Evolutionary conservation across 1,140 invertebrate genomes (phyloP).

Genomic region (Temnothorax longispinosus): DNA sequence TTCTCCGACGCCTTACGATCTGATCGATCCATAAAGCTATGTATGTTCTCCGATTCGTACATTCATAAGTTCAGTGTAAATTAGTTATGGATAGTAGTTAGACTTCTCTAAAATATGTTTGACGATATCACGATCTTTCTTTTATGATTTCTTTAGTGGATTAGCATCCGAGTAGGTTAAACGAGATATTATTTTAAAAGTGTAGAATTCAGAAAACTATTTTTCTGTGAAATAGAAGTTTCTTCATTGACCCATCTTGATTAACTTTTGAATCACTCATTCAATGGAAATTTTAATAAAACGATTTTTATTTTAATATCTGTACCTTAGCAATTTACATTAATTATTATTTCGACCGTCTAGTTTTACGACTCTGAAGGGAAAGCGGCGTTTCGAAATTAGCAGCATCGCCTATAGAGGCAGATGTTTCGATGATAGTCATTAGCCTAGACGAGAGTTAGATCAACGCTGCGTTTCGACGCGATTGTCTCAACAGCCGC

Average conservation of each 20-base stretch:
- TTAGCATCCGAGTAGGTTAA: neutral
- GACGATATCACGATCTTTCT: neutral
- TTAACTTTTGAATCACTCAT: neutral
- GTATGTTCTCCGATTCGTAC: neutral
- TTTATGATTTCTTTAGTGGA: neutral
- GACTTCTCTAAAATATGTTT: neutral
- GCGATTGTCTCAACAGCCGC: slow-evolving; percentile 18
- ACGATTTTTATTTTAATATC: neutral
- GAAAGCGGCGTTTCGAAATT: slow-evolving; percentile 25
- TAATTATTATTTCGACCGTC: neutral
- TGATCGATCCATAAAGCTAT: neutral
- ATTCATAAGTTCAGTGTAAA: neutral
- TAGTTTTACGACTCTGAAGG: neutral
- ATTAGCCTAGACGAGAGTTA: slow-evolving; percentile 46
- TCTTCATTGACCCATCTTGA: neutral
- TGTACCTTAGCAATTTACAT: neutral
- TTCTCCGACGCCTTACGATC: neutral
- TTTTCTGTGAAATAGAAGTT: neutral
- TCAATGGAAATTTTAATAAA: neutral
- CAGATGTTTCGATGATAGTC: slow-evolving; percentile 45
- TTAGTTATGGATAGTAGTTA: neutral
- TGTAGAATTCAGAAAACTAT: neutral
- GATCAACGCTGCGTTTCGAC: slow-evolving; percentile 37
- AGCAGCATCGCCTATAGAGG: slow-evolving; percentile 12
- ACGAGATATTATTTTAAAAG: neutral